Conservation (phyloP, 35 echinoderm and acorn worm species). For the Hemicentrotus pulcherrimus region DNA sequence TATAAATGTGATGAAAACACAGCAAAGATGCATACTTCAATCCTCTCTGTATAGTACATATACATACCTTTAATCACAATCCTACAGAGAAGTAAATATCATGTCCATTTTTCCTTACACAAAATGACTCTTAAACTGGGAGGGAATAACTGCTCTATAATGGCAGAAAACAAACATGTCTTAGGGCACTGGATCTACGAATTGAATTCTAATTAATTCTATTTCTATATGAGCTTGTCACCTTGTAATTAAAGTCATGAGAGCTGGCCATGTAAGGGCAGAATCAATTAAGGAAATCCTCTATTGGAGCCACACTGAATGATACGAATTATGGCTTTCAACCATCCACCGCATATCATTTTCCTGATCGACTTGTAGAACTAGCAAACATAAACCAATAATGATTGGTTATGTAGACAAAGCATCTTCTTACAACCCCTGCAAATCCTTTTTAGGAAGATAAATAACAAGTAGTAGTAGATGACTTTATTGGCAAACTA, state of each 20-base stretch:
- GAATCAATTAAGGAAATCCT: neutral
- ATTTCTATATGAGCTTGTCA: neutral
- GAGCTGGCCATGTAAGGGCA: neutral
- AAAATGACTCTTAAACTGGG: neutral
- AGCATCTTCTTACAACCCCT: too few relatives aligned
- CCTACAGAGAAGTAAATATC: neutral
- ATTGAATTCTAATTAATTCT: too few relatives aligned
- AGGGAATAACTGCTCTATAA: neutral
- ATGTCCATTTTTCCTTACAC: neutral
- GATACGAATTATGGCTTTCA: neutral
- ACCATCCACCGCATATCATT: neutral
- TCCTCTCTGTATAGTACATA: neutral
- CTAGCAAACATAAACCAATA: neutral
- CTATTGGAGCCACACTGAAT: neutral
- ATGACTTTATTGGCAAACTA: too few relatives aligned
- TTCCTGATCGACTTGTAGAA: neutral
- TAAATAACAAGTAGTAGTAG: too few relatives aligned
- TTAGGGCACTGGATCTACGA: too few relatives aligned
- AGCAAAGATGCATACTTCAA: neutral
- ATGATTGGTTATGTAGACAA: too few relatives aligned
- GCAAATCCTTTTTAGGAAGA: too few relatives aligned
- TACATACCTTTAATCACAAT: neutral
- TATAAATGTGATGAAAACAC: neutral
- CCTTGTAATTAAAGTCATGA: neutral
- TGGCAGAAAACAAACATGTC: too few relatives aligned